These are phyloP conservation scores for Spondyliosoma cantharus DNA, from an alignment of 2,797 vertebrate species.

Conservation along the genomic window DNA sequence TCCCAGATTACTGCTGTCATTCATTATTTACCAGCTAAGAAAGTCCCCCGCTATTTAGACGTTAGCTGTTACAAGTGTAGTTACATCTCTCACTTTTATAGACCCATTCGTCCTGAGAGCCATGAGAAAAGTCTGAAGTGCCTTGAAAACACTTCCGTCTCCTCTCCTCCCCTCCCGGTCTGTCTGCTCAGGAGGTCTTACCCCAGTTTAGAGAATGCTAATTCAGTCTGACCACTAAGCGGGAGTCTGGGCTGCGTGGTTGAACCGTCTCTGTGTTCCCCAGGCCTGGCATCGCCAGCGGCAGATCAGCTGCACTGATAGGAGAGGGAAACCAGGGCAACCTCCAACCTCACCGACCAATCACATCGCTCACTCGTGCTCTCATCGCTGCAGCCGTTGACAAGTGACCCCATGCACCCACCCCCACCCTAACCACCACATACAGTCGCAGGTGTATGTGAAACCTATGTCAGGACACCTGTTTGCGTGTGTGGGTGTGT, in stretches of 20 bases:
- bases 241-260: constrained; percentile 71
- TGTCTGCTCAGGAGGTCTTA: constrained; percentile 66
- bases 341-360: constrained; percentile 72
- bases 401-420: constrained; percentile 62
- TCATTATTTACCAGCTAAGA: constrained; percentile 52
- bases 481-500: constrained; percentile 38
- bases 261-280: constrained; percentile 76
- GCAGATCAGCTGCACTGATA: constrained; percentile 80
- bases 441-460: constrained; percentile 68
- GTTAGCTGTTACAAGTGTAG: constrained; percentile 24
- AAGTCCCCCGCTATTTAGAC: constrained; percentile 43
- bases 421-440: constrained; percentile 48
- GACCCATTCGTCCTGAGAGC: constrained; percentile 45
- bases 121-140: constrained; percentile 36
- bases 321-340: constrained; percentile 77
- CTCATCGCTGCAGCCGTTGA: constrained; percentile 66
- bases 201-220: constrained; percentile 76
- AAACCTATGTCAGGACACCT: constrained; percentile 59
- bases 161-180: constrained; percentile 22
- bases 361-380: constrained; percentile 52
- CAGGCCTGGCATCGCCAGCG: constrained; percentile 69
- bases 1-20: constrained; percentile 44
- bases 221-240: constrained; percentile 79
- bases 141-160: constrained; percentile 49
- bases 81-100: constrained; percentile 41